These are phyloP conservation scores for Diadema setosum DNA, from an alignment of 35 echinoderm and acorn worm genomes.

Conservation along the genomic window DNA sequence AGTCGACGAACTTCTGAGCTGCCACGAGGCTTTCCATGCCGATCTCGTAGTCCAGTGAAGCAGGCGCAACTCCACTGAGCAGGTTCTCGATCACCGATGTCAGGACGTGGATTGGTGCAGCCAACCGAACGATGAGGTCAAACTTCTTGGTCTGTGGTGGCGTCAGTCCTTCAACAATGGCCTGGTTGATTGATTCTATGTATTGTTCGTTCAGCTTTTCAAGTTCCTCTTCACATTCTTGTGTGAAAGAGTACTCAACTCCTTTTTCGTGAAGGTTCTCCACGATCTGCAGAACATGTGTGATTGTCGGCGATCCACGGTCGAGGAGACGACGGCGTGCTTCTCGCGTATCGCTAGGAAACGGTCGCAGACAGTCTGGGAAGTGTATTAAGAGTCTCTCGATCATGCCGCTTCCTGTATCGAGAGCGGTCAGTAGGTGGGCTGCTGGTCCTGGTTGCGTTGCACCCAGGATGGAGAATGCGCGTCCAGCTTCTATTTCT, in stretches of 20 bases:
- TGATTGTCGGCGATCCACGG: not conserved
- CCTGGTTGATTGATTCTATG: not conserved
- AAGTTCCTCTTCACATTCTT: too few species aligned
- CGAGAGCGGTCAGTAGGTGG: too few species aligned
- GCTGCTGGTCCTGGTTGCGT: not conserved
- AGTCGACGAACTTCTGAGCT: not conserved
- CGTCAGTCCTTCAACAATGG: not conserved
- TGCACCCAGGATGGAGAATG: not conserved
- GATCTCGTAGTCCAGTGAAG: not conserved
- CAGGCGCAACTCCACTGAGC: not conserved
- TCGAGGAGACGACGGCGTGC: not conserved
- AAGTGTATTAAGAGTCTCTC: not conserved
- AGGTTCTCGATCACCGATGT: not conserved
- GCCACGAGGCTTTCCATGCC: not conserved
- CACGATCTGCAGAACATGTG: constrained; percentile 7
- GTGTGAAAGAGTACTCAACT: not conserved
- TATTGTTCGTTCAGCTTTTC: not conserved
- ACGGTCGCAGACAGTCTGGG: not conserved
- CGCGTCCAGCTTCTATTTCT: not conserved
- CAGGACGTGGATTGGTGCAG: not conserved
- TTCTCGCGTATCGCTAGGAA: not conserved
- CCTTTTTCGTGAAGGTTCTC: not conserved
- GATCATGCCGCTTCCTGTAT: not conserved
- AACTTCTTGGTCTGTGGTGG: not conserved
- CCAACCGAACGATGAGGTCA: not conserved